These are phyloP conservation scores for Intellagama lesueurii DNA, from an alignment of 2,797 vertebrate genomes.

Conservation along the genomic window DNA sequence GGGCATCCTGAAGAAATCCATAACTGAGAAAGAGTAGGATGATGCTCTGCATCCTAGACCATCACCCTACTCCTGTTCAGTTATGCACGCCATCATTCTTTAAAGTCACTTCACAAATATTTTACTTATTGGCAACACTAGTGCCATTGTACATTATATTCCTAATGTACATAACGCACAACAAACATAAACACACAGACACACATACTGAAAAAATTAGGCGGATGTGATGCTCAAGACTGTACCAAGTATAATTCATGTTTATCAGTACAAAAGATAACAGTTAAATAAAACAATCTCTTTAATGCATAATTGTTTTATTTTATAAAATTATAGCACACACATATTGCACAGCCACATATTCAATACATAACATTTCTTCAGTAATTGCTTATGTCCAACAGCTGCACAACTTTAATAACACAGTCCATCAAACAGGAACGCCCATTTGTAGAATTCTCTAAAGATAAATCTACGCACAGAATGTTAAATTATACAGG, in stretches of 20 bases:
- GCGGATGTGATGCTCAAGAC: background rate
- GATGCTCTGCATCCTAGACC: background rate
- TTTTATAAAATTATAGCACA: constrained; percentile 5
- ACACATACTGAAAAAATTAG: too few relatives aligned
- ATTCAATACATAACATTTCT: constrained; percentile 2
- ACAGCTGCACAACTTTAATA: constrained; percentile 8
- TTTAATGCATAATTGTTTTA: constrained; percentile 7
- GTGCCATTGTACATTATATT: too few relatives aligned
- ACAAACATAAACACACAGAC: too few relatives aligned
- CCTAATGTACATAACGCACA: too few relatives aligned
- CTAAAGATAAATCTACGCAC: background rate
- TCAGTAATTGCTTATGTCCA: background rate
- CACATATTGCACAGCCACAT: background rate
- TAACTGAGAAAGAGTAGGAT: background rate
- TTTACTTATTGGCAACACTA: background rate
- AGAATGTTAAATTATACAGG: background rate
- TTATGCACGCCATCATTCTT: background rate
- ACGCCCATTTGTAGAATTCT: background rate
- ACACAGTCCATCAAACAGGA: constrained; percentile 4
- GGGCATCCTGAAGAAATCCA: background rate
- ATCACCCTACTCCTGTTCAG: background rate
- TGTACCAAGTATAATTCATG: background rate
- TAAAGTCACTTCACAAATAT: too few relatives aligned
- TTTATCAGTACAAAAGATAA: background rate
- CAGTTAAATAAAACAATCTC: constrained; percentile 5